A percentile compares a stretch with the other conserved stretches of the same genome.
phyloP scores from a whole-genome alignment of 37 sponge, comb jelly and placozoan species.

The Crambe crambe region DNA sequence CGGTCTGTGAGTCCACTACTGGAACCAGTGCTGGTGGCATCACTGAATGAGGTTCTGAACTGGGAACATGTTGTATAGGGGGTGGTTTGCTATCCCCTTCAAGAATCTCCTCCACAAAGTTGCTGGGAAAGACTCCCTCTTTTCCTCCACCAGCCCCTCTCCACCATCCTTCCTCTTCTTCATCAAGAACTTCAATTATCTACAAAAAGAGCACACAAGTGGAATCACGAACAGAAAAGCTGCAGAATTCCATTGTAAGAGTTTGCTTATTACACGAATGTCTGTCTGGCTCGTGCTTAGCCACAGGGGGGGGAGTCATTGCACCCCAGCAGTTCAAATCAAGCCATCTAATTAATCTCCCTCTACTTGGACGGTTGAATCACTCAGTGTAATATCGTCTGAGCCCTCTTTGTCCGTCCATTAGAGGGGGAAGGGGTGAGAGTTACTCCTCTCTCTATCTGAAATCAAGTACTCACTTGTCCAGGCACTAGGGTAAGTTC shows the following conservation, averaged over 20 bases:
- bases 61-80: background rate
- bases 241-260: too few relatives aligned
- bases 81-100: slow-evolving; percentile 17
- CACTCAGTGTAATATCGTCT: too few relatives aligned
- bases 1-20: slow-evolving; percentile 10
- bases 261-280: too few relatives aligned
- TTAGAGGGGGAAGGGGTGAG: background rate
- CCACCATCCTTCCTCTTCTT: slow-evolving; percentile 88
- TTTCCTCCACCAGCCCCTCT: slow-evolving; percentile 57
- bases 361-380: too few relatives aligned
- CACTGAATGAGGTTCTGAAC: background rate
- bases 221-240: too few relatives aligned
- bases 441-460: too few relatives aligned
- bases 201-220: background rate
- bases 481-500: slow-evolving; percentile 53
- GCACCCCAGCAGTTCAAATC: slow-evolving; percentile 1
- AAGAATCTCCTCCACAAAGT: slow-evolving; percentile 64
- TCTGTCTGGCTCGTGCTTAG: background rate
- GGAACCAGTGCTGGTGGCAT: too few relatives aligned
- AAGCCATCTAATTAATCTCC: too few relatives aligned
- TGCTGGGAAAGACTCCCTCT: slow-evolving; percentile 78
- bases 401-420: too few relatives aligned
- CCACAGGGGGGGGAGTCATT: background rate
- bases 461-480: too few relatives aligned
- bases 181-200: slow-evolving; percentile 52